These are phyloP conservation scores for Aphaenogaster floridana DNA, from an alignment of 1,140 invertebrate genomes.

Conservation along the genomic window DNA sequence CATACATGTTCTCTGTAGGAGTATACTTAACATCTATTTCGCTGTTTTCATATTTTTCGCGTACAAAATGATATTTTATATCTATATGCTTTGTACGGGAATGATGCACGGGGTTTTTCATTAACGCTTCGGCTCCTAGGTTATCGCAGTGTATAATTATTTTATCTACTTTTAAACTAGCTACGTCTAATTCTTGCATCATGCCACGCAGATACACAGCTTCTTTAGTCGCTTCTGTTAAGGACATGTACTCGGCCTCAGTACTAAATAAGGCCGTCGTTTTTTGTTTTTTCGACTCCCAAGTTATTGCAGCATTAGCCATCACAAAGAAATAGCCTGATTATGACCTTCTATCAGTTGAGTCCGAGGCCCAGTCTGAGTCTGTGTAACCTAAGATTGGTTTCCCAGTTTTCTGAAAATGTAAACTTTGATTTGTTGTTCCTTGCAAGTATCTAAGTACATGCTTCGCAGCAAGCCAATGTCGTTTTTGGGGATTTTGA, in stretches of 20 bases:
- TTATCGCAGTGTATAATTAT: not conserved
- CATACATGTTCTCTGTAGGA: not conserved
- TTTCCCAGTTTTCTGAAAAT: not conserved
- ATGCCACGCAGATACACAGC: not conserved
- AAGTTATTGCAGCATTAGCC: not conserved
- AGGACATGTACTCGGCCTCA: not conserved
- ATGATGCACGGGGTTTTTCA: not conserved
- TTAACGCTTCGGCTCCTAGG: not conserved
- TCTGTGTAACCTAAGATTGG: not conserved
- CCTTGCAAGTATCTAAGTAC: not conserved
- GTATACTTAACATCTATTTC: not conserved
- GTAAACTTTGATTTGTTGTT: not conserved
- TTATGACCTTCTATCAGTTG: not conserved
- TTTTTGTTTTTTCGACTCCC: not conserved
- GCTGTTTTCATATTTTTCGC: not conserved
- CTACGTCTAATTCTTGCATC: not conserved
- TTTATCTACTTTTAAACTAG: not conserved
- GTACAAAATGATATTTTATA: constrained; percentile 3
- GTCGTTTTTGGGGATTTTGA: not conserved
- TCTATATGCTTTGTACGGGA: not conserved
- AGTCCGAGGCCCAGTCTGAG: not conserved
- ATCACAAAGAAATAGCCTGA: not conserved
- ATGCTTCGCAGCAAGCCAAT: not conserved
- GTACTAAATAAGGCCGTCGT: not conserved
- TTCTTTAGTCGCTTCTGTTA: not conserved